A percentile compares a stretch with the other conserved stretches of the same genome.
Evolutionary conservation across 2,888 invertebrate species (phyloP).

Genomic region (Carabus problematicus): DNA sequence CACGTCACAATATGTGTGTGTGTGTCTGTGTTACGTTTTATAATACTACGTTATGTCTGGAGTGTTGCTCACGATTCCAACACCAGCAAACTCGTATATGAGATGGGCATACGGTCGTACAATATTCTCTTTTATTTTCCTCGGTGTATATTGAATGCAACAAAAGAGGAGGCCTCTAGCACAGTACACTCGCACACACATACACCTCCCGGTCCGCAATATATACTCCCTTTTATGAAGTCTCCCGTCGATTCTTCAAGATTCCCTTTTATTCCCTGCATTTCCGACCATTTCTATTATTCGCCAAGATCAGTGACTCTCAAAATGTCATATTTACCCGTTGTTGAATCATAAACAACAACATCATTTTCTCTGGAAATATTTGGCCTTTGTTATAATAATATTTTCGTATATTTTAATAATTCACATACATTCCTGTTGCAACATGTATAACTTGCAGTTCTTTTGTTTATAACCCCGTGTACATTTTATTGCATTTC

Average conservation of each 20-base stretch:
- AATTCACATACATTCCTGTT: no score
- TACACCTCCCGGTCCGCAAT: conserved; percentile 14
- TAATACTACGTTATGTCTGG: background rate
- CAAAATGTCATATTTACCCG: no score
- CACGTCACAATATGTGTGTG: no score
- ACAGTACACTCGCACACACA: background rate
- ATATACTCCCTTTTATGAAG: conserved; percentile 28
- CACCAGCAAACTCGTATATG: background rate
- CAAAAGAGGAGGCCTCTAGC: background rate
- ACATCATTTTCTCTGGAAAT: no score
- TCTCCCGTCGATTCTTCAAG: conserved; percentile 16
- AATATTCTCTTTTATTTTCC: conserved; percentile 11
- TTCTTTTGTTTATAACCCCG: no score
- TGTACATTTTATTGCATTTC: no score
- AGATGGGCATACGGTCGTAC: background rate
- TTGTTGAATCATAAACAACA: no score
- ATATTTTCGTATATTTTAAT: no score
- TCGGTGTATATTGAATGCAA: conserved; percentile 22
- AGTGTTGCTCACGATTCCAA: no score
- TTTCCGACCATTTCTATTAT: conserved; percentile 7
- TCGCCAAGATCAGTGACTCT: no score
- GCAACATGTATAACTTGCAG: no score
- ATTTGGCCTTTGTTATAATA: no score
- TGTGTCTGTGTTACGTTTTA: background rate
- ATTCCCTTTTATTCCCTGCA: conserved; percentile 22